Evolutionary conservation across 2,888 invertebrate genomes (phyloP), one percentile per base, ranked within the genome.

Genomic region (Melipona beecheii): DNA sequence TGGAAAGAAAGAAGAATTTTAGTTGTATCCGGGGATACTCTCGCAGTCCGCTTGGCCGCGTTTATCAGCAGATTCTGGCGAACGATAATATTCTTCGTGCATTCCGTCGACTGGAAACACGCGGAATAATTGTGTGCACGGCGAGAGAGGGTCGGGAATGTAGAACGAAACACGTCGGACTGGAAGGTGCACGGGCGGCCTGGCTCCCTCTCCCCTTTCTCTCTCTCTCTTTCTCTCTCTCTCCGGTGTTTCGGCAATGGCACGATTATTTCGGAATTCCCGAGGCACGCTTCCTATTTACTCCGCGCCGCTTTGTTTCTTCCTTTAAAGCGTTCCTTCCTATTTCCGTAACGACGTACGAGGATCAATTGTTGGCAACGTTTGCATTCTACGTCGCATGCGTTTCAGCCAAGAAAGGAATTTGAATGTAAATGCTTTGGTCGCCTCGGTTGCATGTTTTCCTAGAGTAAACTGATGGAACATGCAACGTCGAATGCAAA

Each of bases 401-500:
- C 77, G 86, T 88, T 83, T 75, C 83, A 65, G 69, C 31, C 64
- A 83, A 84, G 81, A 82, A 87, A 87, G 89, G 87, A 86, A 89
- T 89, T 87, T 84, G 84, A 90, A 89, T 89, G 87, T 89, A 90
- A 89, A 89, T 89, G 87, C 90, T 87, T 86, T 77, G 86, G 85
- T 89, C 86, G 89, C 86, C 84, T 89, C 75, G 89, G 84, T 89
- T 90, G 89, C 89, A 90, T 89, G 89, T 84, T 90, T 89, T 90
- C 90, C 87, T 84, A 87, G 89, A 85, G 90, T 90, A 89, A 89
- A 89, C 89, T 89, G 89, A 89, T 87, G 90, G 87, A 82, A 86
- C 89, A 89, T 90, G 89, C 89, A 89, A 90, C 89, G 89, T 90
- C 89, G 90, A 89, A 89, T 89, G 89, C 90, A 89, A 89, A 89